Conservation (phyloP, 2,888 invertebrate species). For the Chloromyia formosa region DNA sequence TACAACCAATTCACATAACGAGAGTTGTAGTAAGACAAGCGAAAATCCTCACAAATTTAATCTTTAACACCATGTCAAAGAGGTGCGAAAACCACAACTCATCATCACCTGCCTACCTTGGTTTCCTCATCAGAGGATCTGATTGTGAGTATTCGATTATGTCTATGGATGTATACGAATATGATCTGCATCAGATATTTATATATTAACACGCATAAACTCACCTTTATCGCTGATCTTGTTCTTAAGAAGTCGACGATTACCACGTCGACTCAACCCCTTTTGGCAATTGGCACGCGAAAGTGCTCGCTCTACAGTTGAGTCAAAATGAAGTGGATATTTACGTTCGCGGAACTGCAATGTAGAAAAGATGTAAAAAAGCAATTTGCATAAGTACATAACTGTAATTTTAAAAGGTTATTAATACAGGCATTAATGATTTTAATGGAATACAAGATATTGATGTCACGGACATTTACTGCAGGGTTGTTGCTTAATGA, state of each 20-base stretch:
- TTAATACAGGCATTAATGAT: slow-evolving; percentile 20
- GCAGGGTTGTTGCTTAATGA: too few relatives aligned
- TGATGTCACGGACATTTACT: background rate
- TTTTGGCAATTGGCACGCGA: slow-evolving; percentile 64
- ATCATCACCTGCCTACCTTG: slow-evolving; percentile 32
- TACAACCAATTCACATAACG: slow-evolving; percentile 5
- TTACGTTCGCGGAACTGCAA: slow-evolving; percentile 63
- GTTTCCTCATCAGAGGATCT: too few relatives aligned
- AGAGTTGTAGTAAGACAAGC: background rate
- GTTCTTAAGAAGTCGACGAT: slow-evolving; percentile 60
- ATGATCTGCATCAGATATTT: background rate
- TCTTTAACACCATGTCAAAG: slow-evolving; percentile 19
- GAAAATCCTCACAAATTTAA: background rate
- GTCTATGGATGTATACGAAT: background rate
- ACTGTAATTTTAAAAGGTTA: slow-evolving; percentile 15
- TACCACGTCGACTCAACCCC: slow-evolving; percentile 58
- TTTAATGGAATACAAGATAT: slow-evolving; percentile 20
- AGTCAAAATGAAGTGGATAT: slow-evolving; percentile 63
- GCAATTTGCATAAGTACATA: background rate
- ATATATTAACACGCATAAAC: slow-evolving; percentile 33
- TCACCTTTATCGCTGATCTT: slow-evolving; percentile 61
- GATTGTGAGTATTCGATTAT: background rate
- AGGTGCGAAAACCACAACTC: slow-evolving; percentile 24
- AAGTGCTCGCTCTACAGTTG: slow-evolving; percentile 61
- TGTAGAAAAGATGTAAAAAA: slow-evolving; percentile 24